These are phyloP conservation scores for Phyllotis vaccarum DNA, from an alignment of 2,797 vertebrate genomes.

Conservation along the genomic window DNA sequence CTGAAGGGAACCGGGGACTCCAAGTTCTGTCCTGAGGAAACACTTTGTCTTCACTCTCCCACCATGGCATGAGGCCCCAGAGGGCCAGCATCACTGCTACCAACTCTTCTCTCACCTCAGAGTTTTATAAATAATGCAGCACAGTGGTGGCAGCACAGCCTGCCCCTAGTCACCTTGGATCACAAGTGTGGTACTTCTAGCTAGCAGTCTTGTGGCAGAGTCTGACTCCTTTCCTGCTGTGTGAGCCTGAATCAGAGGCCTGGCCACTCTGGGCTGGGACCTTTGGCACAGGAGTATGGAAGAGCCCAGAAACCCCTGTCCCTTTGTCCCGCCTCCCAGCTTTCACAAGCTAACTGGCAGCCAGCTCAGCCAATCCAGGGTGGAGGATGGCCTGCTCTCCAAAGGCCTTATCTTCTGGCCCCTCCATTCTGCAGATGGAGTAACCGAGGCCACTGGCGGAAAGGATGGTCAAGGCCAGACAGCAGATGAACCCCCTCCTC, in stretches of 20 bases:
- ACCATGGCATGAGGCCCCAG: conserved; percentile 22
- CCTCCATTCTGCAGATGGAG: conserved; percentile 84
- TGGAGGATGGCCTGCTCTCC: background rate
- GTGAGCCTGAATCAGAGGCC: conserved; percentile 42
- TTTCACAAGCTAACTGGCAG: conserved; percentile 50
- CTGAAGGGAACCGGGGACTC: conserved; percentile 33
- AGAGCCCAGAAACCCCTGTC: conserved; percentile 40
- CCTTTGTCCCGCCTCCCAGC: conserved; percentile 48
- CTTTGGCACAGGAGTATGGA: background rate
- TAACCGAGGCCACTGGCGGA: conserved; percentile 71
- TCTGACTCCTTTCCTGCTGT: conserved; percentile 32
- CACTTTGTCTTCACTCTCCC: background rate
- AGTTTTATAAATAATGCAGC: conserved; percentile 88
- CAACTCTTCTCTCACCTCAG: conserved; percentile 75
- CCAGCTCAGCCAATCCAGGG: conserved; percentile 56
- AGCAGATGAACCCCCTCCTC: conserved; percentile 73
- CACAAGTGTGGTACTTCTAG: conserved; percentile 59
- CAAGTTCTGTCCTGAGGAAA: conserved; percentile 66
- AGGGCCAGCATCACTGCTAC: conserved; percentile 84
- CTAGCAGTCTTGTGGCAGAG: conserved; percentile 49
- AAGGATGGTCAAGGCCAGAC: conserved; percentile 69
- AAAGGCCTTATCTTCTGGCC: conserved; percentile 42
- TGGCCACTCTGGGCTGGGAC: conserved; percentile 60
- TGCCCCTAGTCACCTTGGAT: conserved; percentile 74
- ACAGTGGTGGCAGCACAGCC: conserved; percentile 55